Evolutionary conservation across 2,888 invertebrate genomes (phyloP).

Genomic region (Pheosia gnoma): DNA sequence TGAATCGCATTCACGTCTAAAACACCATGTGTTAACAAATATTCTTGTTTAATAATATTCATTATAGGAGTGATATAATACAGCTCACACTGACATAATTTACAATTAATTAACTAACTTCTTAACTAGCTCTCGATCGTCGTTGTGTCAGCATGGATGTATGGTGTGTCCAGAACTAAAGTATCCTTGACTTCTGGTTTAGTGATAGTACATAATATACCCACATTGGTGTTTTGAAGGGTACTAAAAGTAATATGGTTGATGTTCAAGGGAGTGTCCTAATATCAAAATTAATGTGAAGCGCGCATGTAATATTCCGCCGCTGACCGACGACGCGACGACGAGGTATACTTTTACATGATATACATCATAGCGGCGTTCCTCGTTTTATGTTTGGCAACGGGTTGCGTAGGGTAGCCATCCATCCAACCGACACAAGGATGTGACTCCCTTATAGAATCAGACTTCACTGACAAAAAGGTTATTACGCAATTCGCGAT

Average conservation of each 20-base stretch:
- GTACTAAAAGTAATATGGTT: too few relatives aligned
- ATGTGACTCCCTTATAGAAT: neutral
- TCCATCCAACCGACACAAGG: neutral
- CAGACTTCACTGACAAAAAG: too few relatives aligned
- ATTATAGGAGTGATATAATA: neutral
- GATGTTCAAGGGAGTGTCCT: neutral
- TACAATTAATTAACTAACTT: neutral
- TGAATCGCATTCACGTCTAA: neutral
- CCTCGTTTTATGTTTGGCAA: conserved; percentile 1
- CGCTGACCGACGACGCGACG: neutral
- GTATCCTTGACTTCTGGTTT: too few relatives aligned
- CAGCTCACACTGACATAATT: neutral
- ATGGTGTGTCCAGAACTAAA: too few relatives aligned
- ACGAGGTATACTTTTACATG: neutral
- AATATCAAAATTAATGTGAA: conserved; percentile 4
- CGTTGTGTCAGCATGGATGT: too few relatives aligned
- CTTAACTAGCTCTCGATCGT: neutral
- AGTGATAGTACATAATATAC: too few relatives aligned
- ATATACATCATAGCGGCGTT: neutral
- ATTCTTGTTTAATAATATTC: neutral
- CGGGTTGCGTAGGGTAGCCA: neutral
- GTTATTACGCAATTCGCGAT: too few relatives aligned
- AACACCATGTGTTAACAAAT: neutral
- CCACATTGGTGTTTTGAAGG: too few relatives aligned
- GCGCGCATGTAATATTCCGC: neutral